Base-by-base conservation (phyloP, 2,888 invertebrate genomes). In the Eupithecia subumbrata region DNA sequence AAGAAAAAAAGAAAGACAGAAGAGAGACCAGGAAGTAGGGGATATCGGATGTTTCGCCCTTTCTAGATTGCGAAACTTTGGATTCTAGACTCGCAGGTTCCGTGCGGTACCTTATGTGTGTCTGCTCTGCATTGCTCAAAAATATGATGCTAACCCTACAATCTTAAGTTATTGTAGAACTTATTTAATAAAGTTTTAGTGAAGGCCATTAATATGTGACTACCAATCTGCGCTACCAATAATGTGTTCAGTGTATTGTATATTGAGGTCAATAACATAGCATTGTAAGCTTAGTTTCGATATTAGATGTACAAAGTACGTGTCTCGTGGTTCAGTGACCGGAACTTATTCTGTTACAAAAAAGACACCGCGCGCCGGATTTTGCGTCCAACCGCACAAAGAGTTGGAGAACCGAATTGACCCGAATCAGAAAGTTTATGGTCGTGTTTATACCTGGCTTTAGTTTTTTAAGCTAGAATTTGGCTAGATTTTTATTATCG, bases 281-380 rank as follows among this genome's bases (percentile, higher is more conserved):
- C 52, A 60, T 56, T 68, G 68, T 25, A 68, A 40, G 68, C 68
- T 43, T 43, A 78, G 72, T 74, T 76, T 72, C 43, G 52, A 56
- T 73, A 76, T 56, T 75, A 69, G 68, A 37, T 37, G 60, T 60
- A n/a, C 66, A 77, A 78, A 79, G 79, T 76, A 77, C 77, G 76
- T 76, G 78, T 77, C 75, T 78, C 69, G 74, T 70, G 72, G 81
- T 80, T 82, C 81, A 82, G 78, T 79, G 81, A 80, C 81, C 81
- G 79, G 75, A 79, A 78, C 80, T 79, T 70, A 77, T 79, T 80
- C 75, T 73, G 73, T 77, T 72, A 73, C 77, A 82, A 81, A 82
- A 43, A 82, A 82, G 79, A 82, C 78, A 79, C 80, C 81, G 77
- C 78, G 80, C 79, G 76, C 80, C 78, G 79, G 75, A 79, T 82